These are phyloP conservation scores for Lithosia quadra DNA, from an alignment of 2,888 invertebrate species.

Conservation along the genomic window DNA sequence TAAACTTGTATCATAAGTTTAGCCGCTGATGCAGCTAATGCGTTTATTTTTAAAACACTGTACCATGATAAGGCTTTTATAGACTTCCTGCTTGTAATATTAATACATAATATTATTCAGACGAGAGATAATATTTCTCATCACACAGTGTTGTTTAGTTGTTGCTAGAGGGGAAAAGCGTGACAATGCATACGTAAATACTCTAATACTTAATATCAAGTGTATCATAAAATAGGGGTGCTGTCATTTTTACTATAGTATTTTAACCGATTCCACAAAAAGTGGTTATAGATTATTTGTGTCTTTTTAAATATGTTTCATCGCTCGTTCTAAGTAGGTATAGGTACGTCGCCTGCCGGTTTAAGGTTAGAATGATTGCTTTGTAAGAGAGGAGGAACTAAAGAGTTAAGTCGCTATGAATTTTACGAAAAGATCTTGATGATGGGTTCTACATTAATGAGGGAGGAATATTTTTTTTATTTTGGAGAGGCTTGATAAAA, in stretches of 20 bases:
- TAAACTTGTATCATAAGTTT: background rate
- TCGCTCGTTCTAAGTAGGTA: too few species aligned
- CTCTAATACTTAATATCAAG: slow-evolving; percentile 21
- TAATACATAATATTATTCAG: slow-evolving; percentile 10
- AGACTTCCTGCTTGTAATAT: background rate
- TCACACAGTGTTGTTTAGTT: slow-evolving; percentile 20
- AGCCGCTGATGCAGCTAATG: background rate
- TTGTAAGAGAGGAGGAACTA: too few species aligned
- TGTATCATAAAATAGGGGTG: slow-evolving; percentile 24
- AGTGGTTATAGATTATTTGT: background rate
- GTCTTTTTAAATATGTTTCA: background rate
- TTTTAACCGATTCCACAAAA: background rate
- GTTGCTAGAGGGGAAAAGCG: slow-evolving; percentile 19
- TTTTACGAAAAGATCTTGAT: too few species aligned
- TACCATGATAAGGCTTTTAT: background rate
- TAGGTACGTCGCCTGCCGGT: too few species aligned
- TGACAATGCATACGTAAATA: slow-evolving; percentile 27
- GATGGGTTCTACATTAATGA: too few species aligned
- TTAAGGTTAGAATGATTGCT: too few species aligned
- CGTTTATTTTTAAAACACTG: background rate
- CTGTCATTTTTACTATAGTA: background rate
- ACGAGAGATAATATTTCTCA: slow-evolving; percentile 15
- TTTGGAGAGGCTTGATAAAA: too few species aligned
- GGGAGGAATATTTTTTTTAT: too few species aligned
- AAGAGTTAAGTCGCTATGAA: too few species aligned